Conservation (phyloP, 2,888 invertebrate genomes). For the Drosophila fungiperda region DNA sequence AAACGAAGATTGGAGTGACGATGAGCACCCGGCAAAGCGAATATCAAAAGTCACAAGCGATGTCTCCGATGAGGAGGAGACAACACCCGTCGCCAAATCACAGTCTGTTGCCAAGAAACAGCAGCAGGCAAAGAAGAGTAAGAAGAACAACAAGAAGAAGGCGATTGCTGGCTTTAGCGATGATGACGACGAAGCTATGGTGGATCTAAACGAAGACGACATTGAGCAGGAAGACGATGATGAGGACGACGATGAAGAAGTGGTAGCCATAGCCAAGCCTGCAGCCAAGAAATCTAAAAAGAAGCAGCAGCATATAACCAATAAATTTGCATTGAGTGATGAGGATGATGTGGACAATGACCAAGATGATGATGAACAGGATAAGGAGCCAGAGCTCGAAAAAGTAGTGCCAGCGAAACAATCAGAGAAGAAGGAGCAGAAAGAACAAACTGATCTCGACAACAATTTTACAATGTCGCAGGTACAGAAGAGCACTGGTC, state of each 20-base stretch:
- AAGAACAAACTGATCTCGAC: constrained; percentile 87
- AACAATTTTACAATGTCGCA: constrained; percentile 98
- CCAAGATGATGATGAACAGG: constrained; percentile 12
- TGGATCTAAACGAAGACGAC: constrained; percentile 43
- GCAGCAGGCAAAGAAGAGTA: constrained; percentile 69
- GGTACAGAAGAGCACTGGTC: constrained; percentile 90
- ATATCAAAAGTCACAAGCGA: constrained; percentile 36
- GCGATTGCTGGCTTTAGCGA: constrained; percentile 71
- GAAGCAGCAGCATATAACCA: constrained; percentile 74
- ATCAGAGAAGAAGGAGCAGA: constrained; percentile 80
- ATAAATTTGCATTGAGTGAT: constrained; percentile 61
- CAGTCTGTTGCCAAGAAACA: constrained; percentile 58
- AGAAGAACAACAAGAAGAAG: constrained; percentile 80
- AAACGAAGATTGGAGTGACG: constrained; percentile 86
- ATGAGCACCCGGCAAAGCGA: constrained; percentile 58
- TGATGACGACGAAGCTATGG: constrained; percentile 68
- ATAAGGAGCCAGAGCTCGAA: constrained; percentile 50
- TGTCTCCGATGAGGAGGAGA: constrained; percentile 44
- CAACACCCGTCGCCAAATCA: constrained; percentile 23
- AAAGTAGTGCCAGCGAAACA: constrained; percentile 70
- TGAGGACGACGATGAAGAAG: constrained; percentile 50
- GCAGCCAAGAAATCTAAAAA: constrained; percentile 81
- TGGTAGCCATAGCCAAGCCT: constrained; percentile 53
- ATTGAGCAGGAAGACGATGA: constrained; percentile 7
- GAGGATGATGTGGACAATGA: constrained; percentile 74